Base-by-base conservation (phyloP, 2,888 invertebrate genomes). In the Lymantria dispar region DNA sequence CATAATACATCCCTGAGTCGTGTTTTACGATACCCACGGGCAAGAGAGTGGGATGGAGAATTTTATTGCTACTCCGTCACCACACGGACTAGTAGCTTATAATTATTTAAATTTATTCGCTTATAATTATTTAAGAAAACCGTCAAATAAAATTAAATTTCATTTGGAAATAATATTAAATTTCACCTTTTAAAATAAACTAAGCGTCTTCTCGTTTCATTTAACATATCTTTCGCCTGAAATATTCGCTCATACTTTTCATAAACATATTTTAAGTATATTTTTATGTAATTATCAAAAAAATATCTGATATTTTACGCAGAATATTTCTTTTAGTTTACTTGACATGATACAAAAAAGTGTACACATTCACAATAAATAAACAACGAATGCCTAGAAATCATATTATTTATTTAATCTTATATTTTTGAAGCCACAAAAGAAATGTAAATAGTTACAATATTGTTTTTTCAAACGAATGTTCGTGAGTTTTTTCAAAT, bases 341-440 rank as follows among this genome's bases (percentile, higher is more conserved):
- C 10, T 10, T 14, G 12, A 29, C 7, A 38, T 14, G 7, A 37
- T 22, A 37, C n/a, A n/a, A n/a, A 14, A 45, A 15, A 45, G 38
- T 45, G 30, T 30, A 8, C 5, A 30, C 39, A 37, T 45, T 29
- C n/a, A n/a, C 22, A 22, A 22, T 22, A 22, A 22, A 38, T 42
- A 33, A 39, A 64, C 64, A 64, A 65, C 64, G 64, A 64, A 64
- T 55, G 7, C 22, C 5, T 22, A 22, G 22, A 5, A 3, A 22
- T 22, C 22, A 22, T 22, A n/a, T 5, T 22, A 22, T 22, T 22
- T 22, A 22, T 22, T 22, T 22, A 22, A 5, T 5, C 22, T 22
- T 22, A 5, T 22, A 5, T 22, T 22, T 22, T 22, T 22, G 22
- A 22, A 22, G 22, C 22, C 22, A 22, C 22, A 5, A 22, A 22